phyloP scores from a whole-genome alignment of 2,113 vertebrate species.

The Anser cygnoides region DNA sequence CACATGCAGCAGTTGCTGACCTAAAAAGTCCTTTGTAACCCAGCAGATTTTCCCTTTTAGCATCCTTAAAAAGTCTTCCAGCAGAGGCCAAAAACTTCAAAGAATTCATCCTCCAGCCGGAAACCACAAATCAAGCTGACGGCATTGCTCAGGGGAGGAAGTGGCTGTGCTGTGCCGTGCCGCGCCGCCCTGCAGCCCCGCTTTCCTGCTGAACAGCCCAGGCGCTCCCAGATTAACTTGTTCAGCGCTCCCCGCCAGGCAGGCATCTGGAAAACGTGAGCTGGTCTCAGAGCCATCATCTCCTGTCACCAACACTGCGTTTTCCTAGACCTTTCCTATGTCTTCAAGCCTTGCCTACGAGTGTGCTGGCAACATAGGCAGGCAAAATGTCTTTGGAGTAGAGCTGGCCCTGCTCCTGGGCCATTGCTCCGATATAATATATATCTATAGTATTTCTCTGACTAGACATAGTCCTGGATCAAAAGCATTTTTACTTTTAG shows the following conservation, averaged over 20 bases:
- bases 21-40: conserved; percentile 43
- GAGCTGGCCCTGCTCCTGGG: neutral
- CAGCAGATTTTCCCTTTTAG: conserved; percentile 34
- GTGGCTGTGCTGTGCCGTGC: neutral
- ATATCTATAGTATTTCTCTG: accelerated
- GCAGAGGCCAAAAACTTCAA: conserved; percentile 61
- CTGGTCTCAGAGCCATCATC: neutral
- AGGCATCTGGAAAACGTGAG: accelerated
- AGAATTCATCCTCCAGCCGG: conserved; percentile 55
- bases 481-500: neutral
- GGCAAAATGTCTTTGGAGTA: neutral
- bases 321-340: neutral
- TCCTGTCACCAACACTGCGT: accelerated
- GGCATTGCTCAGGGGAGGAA: conserved; percentile 58
- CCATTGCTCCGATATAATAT: accelerated
- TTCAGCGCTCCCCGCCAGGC: neutral
- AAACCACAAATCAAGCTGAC: conserved; percentile 67
- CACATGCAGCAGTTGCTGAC: neutral
- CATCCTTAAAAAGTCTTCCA: conserved; percentile 50
- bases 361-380: neutral
- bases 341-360: neutral
- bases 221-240: neutral
- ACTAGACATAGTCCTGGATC: neutral
- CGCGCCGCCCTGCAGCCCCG: neutral
- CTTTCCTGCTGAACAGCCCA: neutral